phyloP scores from a whole-genome alignment of 2,888 invertebrate genomes.

The Drosophila anomalata region DNA sequence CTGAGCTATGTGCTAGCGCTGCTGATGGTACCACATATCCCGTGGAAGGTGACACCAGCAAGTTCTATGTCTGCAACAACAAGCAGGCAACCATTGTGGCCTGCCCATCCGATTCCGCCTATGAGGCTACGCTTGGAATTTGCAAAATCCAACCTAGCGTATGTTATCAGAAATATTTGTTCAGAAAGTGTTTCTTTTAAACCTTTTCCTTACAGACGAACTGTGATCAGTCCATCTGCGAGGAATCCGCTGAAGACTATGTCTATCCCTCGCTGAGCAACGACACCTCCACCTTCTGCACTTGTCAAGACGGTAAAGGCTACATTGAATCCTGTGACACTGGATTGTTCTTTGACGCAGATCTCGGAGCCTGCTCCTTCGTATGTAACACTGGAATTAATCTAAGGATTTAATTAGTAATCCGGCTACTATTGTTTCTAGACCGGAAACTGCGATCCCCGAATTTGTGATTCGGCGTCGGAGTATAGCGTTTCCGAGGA shows the following conservation, averaged over 20 bases:
- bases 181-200: no score
- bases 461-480: slow-evolving; percentile 38
- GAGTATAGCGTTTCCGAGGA: slow-evolving; percentile 56
- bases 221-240: slow-evolving; percentile 62
- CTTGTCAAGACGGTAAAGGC: slow-evolving; percentile 55
- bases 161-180: slow-evolving; percentile 33
- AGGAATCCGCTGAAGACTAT: neutral
- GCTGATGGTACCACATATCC: slow-evolving; percentile 53
- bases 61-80: slow-evolving; percentile 64
- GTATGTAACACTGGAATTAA: slow-evolving; percentile 45
- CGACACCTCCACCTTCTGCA: slow-evolving; percentile 63
- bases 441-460: slow-evolving; percentile 77
- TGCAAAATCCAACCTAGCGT: slow-evolving; percentile 68
- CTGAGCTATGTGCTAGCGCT: slow-evolving; percentile 60
- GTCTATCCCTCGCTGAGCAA: slow-evolving; percentile 47
- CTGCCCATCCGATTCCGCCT: slow-evolving; percentile 48
- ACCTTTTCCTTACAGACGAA: slow-evolving; percentile 38
- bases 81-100: slow-evolving; percentile 38
- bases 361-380: slow-evolving; percentile 51
- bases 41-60: slow-evolving; percentile 50
- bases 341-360: slow-evolving; percentile 51
- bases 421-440: slow-evolving; percentile 13
- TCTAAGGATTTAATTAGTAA: neutral
- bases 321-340: slow-evolving; percentile 53
- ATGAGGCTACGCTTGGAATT: slow-evolving; percentile 13